Evolutionary conservation across 2,888 invertebrate genomes (phyloP), one percentile per base, ranked within the genome.

Genomic region (Noctua pronuba): DNA sequence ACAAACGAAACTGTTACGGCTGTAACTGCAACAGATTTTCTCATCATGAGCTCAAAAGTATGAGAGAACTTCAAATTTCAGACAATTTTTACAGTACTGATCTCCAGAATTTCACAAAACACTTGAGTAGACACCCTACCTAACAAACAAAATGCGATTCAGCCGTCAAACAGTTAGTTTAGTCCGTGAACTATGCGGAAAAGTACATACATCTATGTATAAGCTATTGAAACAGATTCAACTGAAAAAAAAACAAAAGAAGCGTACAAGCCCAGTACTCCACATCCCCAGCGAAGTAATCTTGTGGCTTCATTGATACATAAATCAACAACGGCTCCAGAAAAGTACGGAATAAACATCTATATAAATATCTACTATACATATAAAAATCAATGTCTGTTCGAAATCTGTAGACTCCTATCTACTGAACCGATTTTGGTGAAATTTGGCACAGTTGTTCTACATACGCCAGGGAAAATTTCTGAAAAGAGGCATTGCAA

Each of bases 1-100:
- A 41, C n/a, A 10, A 24, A 62, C 38, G 62, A 55, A 28, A 62
- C 81, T 58, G 31, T 79, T 66, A 67, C 49, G 21, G 7, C 18
- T 44, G 44, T 44, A 38, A 67, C 10, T 70, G 28, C 31, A 60
- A 35, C 35, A n/a, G 16, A 69, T 31, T 13, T 38, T 10, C 3
- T 18, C 0, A 35, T 41, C 1, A 24, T 10, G n/a, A 24, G 1
- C 38, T 21, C 21, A n/a, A 44, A 55, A 75, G 55, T 31, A 44
- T 18, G 18, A 24, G 31, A 24, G 41, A 28, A n/a, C n/a, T n/a
- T n/a, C 10, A 16, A 16, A 28, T 28, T 13, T 24, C 6, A 16
- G 8, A 4, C 11, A 16, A 1, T 16, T 41, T 7, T 24, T 6
- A 24, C 10, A 24, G 1, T 16, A 44, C 1, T 44, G 4, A 52